Evolutionary conservation across 2,797 vertebrate genomes (phyloP).

Genomic region (Pitangus sulphuratus): DNA sequence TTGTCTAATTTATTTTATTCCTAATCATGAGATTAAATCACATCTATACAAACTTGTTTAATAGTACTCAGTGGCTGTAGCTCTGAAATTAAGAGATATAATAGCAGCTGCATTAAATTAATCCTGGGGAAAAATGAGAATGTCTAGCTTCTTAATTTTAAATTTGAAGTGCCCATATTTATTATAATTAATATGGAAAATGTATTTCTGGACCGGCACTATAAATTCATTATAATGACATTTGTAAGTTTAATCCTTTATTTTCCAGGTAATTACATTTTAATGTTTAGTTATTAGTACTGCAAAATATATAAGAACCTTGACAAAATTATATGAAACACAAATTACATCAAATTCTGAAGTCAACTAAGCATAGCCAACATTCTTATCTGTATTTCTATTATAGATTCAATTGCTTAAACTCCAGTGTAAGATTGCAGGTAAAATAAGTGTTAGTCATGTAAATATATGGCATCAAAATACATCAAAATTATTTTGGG

Average conservation of each 20-base stretch:
- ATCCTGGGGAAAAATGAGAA: slow-evolving; percentile 3
- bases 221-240: slow-evolving; percentile 23
- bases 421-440: neutral
- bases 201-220: slow-evolving; percentile 9
- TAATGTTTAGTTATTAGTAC: slow-evolving; percentile 29
- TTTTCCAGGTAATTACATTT: slow-evolving; percentile 51
- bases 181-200: slow-evolving; percentile 18
- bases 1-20: neutral
- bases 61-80: neutral
- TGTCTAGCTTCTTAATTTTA: slow-evolving; percentile 38
- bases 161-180: slow-evolving; percentile 29
- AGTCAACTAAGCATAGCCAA: neutral
- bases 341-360: slow-evolving; percentile 12
- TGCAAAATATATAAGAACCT: neutral
- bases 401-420: neutral
- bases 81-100: slow-evolving; percentile 25
- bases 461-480: neutral
- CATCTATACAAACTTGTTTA: neutral
- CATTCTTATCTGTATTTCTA: neutral
- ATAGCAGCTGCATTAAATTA: slow-evolving; percentile 15
- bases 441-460: neutral
- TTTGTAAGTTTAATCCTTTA: slow-evolving; percentile 12
- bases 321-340: slow-evolving; percentile 22
- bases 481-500: neutral
- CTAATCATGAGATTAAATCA: neutral